Evolutionary conservation across 2,113 vertebrate genomes (phyloP).

Genomic region (Lanius collurio): DNA sequence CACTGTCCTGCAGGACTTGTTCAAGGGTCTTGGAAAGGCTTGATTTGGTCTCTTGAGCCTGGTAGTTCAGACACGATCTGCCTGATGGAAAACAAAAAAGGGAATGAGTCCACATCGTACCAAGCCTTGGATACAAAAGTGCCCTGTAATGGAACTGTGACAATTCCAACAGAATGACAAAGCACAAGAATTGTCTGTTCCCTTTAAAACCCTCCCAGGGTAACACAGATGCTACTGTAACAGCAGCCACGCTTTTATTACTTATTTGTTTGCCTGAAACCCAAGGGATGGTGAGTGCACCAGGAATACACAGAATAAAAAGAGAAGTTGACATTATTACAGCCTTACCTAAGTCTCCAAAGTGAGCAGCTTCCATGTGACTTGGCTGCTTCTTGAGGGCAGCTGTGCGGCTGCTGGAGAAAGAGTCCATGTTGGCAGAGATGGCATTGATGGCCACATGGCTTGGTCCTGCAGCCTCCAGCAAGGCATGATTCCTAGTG

Average conservation of each 20-base stretch:
- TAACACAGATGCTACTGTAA: background rate
- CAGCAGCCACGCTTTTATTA: background rate
- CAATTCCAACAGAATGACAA: background rate
- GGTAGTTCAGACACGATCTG: slow-evolving; percentile 94
- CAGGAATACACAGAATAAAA: rapidly evolving
- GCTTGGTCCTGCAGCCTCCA: slow-evolving; percentile 95
- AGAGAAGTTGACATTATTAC: rapidly evolving
- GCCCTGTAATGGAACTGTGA: background rate
- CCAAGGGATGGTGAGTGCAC: background rate
- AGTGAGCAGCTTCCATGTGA: slow-evolving; percentile 97
- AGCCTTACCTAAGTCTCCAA: slow-evolving; percentile 91
- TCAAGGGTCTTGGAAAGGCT: slow-evolving; percentile 95
- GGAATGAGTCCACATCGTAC: background rate
- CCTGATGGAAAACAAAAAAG: slow-evolving; percentile 73
- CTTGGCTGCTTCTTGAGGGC: slow-evolving; percentile 96
- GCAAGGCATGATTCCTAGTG: slow-evolving; percentile 88
- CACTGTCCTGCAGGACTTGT: slow-evolving; percentile 86
- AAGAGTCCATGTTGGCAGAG: slow-evolving; percentile 99
- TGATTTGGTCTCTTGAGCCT: slow-evolving; percentile 91
- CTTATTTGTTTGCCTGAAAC: background rate
- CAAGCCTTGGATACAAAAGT: background rate
- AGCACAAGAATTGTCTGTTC: background rate
- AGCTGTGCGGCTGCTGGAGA: slow-evolving; percentile 92
- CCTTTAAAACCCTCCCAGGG: background rate
- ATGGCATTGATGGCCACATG: slow-evolving; percentile 97